These are phyloP conservation scores for Eucriotettix oculatus DNA, from an alignment of 2,888 invertebrate genomes.

Conservation along the genomic window DNA sequence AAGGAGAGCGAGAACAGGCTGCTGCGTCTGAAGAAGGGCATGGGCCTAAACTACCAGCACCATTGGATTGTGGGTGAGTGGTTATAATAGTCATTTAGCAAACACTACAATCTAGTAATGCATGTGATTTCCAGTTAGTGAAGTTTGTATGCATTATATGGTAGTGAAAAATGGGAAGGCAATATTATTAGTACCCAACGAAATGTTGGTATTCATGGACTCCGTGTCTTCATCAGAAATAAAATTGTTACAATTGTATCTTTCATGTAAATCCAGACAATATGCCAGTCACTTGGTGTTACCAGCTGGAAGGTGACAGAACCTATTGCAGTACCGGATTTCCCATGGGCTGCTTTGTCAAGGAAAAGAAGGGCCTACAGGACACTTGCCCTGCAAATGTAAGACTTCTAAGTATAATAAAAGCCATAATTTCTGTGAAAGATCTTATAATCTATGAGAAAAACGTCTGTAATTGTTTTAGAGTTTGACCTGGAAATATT, in stretches of 20 bases:
- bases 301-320: slow-evolving; percentile 48
- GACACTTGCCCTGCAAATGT: slow-evolving; percentile 21
- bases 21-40: slow-evolving; percentile 74
- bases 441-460: too few species aligned
- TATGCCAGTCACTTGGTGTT: slow-evolving; percentile 99
- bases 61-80: slow-evolving; percentile 76
- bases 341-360: slow-evolving; percentile 89
- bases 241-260: neutral
- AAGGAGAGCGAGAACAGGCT: slow-evolving; percentile 50
- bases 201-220: too few species aligned
- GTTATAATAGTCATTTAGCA: neutral
- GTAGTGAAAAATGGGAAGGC: too few species aligned
- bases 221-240: neutral
- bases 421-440: too few species aligned
- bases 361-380: slow-evolving; percentile 22
- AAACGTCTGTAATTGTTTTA: too few species aligned
- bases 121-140: too few species aligned
- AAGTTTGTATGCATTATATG: too few species aligned
- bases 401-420: slow-evolving; percentile 8
- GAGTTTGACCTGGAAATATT: too few species aligned
- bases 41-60: slow-evolving; percentile 91
- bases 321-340: slow-evolving; percentile 90
- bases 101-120: too few species aligned
- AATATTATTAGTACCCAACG: too few species aligned
- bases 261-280: slow-evolving; percentile 48